Evolutionary conservation across 2,888 invertebrate genomes (phyloP).

Genomic region (Teleiodes luculella): DNA sequence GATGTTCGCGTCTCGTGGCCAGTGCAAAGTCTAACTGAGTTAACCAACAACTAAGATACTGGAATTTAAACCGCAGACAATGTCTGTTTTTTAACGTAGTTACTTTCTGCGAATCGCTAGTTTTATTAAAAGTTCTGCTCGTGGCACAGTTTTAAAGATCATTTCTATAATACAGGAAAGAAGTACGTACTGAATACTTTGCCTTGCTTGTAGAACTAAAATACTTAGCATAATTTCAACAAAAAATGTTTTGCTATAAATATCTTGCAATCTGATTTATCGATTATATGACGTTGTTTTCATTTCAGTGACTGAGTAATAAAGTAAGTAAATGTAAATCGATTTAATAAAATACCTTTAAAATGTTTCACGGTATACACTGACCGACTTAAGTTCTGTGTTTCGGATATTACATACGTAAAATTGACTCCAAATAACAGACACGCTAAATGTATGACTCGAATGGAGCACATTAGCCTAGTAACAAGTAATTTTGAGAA

Average conservation of each 20-base stretch:
- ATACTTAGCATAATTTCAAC: neutral
- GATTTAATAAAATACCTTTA: too few species aligned
- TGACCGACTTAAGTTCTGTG: neutral
- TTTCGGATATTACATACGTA: neutral
- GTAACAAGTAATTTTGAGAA: constrained; percentile 43
- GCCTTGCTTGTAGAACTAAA: neutral
- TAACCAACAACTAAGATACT: constrained; percentile 29
- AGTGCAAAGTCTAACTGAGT: constrained; percentile 33
- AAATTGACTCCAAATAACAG: neutral
- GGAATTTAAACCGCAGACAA: constrained; percentile 13
- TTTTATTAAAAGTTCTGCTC: neutral
- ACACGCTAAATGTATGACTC: neutral
- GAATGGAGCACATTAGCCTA: constrained; percentile 30
- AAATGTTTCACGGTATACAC: too few species aligned
- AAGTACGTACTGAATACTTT: neutral
- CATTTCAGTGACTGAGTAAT: too few species aligned
- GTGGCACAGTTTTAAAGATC: neutral
- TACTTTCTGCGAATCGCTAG: constrained; percentile 11
- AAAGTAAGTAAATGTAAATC: too few species aligned
- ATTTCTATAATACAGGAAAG: neutral
- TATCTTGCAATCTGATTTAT: too few species aligned
- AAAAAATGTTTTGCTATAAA: too few species aligned
- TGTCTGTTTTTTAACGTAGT: constrained; percentile 16
- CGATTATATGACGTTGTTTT: too few species aligned
- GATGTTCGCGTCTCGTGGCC: constrained; percentile 35